Evolutionary conservation across 2,797 vertebrate species (phyloP).

Genomic region (Bradypodion pumilum): DNA sequence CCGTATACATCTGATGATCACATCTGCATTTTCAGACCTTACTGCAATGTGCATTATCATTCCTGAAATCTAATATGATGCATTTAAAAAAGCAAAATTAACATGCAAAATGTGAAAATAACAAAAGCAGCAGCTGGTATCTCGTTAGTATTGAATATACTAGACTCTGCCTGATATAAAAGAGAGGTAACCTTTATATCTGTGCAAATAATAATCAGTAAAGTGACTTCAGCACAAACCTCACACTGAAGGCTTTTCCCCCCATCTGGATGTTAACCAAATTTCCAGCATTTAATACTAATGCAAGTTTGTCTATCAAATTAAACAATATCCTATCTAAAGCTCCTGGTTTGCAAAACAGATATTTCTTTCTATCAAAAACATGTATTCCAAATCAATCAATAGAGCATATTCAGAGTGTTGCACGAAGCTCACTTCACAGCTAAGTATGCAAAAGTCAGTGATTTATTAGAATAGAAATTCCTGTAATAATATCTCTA

Average conservation of each 20-base stretch:
- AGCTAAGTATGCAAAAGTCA: neutral
- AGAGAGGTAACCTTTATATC: neutral
- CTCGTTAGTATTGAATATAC: neutral
- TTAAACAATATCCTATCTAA: neutral
- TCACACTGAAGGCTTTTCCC: neutral
- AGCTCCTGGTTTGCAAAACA: conserved; percentile 12
- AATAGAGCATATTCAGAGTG: neutral
- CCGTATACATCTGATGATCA: neutral
- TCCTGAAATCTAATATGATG: neutral
- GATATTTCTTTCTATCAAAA: neutral
- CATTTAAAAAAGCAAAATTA: conserved; percentile 19
- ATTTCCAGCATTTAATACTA: neutral
- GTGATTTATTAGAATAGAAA: conserved; percentile 23
- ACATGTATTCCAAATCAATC: neutral
- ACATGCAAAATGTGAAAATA: conserved; percentile 19
- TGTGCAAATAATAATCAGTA: neutral
- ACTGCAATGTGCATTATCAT: neutral
- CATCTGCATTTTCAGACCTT: neutral
- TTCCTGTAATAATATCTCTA: conserved; percentile 7
- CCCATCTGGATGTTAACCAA: neutral
- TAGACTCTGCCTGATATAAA: neutral
- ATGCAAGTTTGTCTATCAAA: neutral
- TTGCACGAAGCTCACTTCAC: neutral
- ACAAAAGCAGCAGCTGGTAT: neutral
- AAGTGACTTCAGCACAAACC: neutral